phyloP scores from a whole-genome alignment of 2,113 vertebrate genomes.

The Mionectes macconnelli region DNA sequence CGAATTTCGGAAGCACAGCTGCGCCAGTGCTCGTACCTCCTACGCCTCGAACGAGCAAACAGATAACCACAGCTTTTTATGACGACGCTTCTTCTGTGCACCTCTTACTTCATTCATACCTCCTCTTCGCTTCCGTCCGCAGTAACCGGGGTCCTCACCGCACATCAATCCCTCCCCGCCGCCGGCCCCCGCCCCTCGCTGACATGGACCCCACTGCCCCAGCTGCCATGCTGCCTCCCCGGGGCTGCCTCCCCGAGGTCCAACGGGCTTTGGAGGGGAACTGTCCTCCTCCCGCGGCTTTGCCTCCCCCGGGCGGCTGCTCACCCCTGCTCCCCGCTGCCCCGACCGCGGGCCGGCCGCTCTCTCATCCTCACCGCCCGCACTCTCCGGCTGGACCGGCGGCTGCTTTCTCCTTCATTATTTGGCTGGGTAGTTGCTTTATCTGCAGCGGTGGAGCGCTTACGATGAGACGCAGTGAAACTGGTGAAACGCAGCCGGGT shows the following conservation, averaged over 20 bases:
- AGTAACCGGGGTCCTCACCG: not conserved
- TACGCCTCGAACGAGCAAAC: not conserved
- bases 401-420: not conserved
- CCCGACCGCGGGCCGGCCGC: not conserved
- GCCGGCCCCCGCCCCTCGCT: too few species aligned
- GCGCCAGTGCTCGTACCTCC: not conserved
- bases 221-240: too few species aligned
- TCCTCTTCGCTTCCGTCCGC: not conserved
- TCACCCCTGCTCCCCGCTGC: not conserved
- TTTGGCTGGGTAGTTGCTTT: not conserved
- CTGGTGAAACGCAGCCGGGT: not conserved
- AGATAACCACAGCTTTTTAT: not conserved
- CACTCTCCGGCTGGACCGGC: not conserved
- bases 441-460: not conserved
- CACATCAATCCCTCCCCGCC: not conserved
- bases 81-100: not conserved
- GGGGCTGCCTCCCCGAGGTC: too few species aligned
- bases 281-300: not conserved
- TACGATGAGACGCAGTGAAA: rapidly evolving
- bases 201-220: not conserved
- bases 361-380: not conserved
- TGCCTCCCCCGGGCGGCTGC: not conserved
- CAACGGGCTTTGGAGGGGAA: not conserved
- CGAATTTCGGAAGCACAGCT: not conserved
- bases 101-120: not conserved